Conservation (phyloP, 1,140 invertebrate genomes). For the Thrips palmi region DNA sequence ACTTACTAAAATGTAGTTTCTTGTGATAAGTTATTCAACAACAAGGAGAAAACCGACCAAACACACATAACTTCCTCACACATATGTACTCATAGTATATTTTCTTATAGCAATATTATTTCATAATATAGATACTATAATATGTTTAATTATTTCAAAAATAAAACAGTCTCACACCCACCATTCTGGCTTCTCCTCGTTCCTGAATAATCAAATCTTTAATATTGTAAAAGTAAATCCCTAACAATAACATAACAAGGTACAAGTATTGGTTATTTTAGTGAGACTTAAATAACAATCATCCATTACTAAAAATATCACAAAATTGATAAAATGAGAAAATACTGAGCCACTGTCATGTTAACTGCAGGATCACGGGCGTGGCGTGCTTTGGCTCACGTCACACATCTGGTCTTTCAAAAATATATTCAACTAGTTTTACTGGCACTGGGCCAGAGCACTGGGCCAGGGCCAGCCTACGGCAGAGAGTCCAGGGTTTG, state of each 20-base stretch:
- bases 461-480: no score
- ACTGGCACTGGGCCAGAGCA: slow-evolving; percentile 5
- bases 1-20: no score
- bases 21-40: slow-evolving; percentile 16
- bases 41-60: slow-evolving; percentile 16
- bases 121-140: slow-evolving; percentile 14
- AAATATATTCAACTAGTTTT: slow-evolving; percentile 13
- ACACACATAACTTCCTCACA: slow-evolving; percentile 12
- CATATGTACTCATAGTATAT: slow-evolving; percentile 11
- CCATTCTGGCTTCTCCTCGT: slow-evolving; percentile 15
- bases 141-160: slow-evolving; percentile 7
- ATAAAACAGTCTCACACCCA: slow-evolving; percentile 9
- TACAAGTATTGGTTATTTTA: slow-evolving; percentile 19
- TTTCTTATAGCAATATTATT: slow-evolving; percentile 12
- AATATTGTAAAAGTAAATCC: slow-evolving; percentile 17
- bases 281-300: slow-evolving; percentile 20
- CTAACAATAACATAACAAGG: slow-evolving; percentile 20
- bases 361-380: slow-evolving; percentile 10
- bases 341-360: slow-evolving; percentile 16
- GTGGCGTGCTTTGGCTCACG: slow-evolving; percentile 14
- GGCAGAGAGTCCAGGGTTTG: no score
- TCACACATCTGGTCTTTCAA: slow-evolving; percentile 14
- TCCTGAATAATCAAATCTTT: slow-evolving; percentile 16
- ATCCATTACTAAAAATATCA: slow-evolving; percentile 21
- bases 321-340: slow-evolving; percentile 20